phyloP scores from a whole-genome alignment of 2,888 invertebrate species.

The Pachydiplax longipennis region DNA sequence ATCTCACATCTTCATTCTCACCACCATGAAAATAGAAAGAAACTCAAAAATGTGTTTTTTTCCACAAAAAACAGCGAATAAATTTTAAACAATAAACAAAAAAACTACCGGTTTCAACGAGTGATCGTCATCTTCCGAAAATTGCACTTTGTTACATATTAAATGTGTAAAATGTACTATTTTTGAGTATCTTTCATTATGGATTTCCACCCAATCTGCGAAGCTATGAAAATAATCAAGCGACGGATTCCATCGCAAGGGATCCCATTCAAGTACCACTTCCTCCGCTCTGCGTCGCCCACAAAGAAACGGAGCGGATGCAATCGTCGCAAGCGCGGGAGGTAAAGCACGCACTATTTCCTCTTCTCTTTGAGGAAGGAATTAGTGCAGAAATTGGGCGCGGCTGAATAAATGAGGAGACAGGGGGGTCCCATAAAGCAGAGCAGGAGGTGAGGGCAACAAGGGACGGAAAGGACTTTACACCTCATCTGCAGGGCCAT shows the following conservation, averaged over 20 bases:
- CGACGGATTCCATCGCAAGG: not conserved
- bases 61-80: too few relatives aligned
- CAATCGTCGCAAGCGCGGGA: not conserved
- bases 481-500: not conserved
- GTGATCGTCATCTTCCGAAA: too few relatives aligned
- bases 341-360: not conserved
- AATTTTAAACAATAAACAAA: too few relatives aligned
- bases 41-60: too few relatives aligned
- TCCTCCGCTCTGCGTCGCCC: not conserved
- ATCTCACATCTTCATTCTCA: too few relatives aligned
- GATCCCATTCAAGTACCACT: not conserved
- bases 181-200: too few relatives aligned
- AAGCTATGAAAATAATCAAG: too few relatives aligned
- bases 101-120: too few relatives aligned
- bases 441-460: not conserved
- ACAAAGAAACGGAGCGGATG: not conserved
- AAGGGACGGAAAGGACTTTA: not conserved
- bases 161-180: too few relatives aligned
- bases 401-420: constrained; percentile 12
- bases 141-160: too few relatives aligned
- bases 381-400: constrained; percentile 39
- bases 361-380: not conserved
- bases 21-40: too few relatives aligned
- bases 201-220: too few relatives aligned
- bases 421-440: not conserved